phyloP scores from a whole-genome alignment of 2,888 invertebrate genomes.

The Perizoma affinitatum region DNA sequence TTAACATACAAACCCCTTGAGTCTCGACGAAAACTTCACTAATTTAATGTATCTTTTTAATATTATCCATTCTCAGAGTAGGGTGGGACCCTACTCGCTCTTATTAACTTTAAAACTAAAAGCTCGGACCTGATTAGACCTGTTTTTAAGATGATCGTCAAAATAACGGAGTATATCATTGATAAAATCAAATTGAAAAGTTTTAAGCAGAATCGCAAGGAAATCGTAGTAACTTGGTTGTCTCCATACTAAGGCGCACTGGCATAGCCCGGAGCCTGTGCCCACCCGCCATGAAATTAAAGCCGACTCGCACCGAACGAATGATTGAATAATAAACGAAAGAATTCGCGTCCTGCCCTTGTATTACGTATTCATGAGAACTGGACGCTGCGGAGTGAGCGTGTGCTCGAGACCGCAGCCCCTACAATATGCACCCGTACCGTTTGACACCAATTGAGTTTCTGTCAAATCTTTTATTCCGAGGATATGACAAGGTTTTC shows the following conservation, averaged over 20 bases:
- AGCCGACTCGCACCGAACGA: conserved; percentile 83
- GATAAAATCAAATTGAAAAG: too few relatives aligned
- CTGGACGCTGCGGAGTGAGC: conserved; percentile 60
- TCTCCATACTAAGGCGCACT: conserved; percentile 57
- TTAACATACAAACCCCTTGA: too few relatives aligned
- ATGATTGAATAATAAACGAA: conserved; percentile 85
- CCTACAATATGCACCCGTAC: conserved; percentile 17
- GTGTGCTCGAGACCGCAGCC: conserved; percentile 43
- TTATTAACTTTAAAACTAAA: too few relatives aligned
- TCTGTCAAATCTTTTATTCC: conserved; percentile 3
- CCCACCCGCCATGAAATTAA: conserved; percentile 84
- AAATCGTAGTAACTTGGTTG: conserved; percentile 24
- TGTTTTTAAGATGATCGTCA: too few relatives aligned
- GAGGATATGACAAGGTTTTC: not conserved
- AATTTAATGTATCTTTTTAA: too few relatives aligned
- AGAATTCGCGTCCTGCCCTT: conserved; percentile 82
- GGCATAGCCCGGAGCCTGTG: conserved; percentile 72
- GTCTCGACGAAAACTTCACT: too few relatives aligned
- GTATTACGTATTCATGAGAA: conserved; percentile 83
- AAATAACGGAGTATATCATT: too few relatives aligned
- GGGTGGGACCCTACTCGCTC: too few relatives aligned
- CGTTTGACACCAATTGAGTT: conserved; percentile 26
- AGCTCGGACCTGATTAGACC: too few relatives aligned
- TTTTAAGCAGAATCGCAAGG: too few relatives aligned
- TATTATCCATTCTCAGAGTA: too few relatives aligned